A percentile compares a stretch with the other conserved stretches of the same genome.
phyloP scores from a whole-genome alignment of 2,797 vertebrate species.

The Enoplosus armatus region DNA sequence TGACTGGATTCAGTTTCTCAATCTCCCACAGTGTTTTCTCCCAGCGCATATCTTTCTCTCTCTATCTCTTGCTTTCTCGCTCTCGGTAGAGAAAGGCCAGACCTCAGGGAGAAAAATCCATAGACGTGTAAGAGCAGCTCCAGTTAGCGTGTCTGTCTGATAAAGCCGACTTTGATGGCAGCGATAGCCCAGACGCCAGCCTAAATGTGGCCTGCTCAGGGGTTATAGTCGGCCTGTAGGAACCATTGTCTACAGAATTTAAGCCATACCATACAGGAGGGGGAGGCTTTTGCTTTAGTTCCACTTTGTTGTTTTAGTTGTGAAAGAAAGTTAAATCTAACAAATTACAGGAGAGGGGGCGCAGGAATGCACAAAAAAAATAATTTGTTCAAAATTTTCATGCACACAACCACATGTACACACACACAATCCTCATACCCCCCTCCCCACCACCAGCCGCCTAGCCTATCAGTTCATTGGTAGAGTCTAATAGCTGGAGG shows the following conservation, averaged over 20 bases:
- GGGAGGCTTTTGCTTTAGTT: slow-evolving; percentile 14
- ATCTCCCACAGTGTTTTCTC: slow-evolving; percentile 59
- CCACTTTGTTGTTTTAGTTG: slow-evolving; percentile 57
- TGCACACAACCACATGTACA: slow-evolving; percentile 17
- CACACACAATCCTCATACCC: slow-evolving; percentile 38
- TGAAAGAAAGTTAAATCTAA: slow-evolving; percentile 55
- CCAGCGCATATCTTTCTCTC: slow-evolving; percentile 37
- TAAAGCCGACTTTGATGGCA: slow-evolving; percentile 88
- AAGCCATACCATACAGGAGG: slow-evolving; percentile 56
- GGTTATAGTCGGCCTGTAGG: slow-evolving; percentile 80
- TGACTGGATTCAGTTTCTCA: slow-evolving; percentile 80
- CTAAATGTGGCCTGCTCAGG: slow-evolving; percentile 82
- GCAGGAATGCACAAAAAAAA: slow-evolving; percentile 50
- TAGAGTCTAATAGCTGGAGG: slow-evolving; percentile 87
- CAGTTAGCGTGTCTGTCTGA: slow-evolving; percentile 83
- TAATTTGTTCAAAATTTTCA: slow-evolving; percentile 49
- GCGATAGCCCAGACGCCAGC: slow-evolving; percentile 88
- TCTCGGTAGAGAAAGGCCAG: slow-evolving; percentile 70
- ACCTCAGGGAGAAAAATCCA: slow-evolving; percentile 83
- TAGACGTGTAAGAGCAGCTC: slow-evolving; percentile 84
- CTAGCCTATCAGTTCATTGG: slow-evolving; percentile 80
- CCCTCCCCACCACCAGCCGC: slow-evolving; percentile 51
- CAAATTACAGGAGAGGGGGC: slow-evolving; percentile 32
- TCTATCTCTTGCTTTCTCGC: slow-evolving; percentile 36
- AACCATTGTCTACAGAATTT: slow-evolving; percentile 83